A percentile compares a stretch with the other conserved stretches of the same genome.
Evolutionary conservation across 2,113 vertebrate genomes (phyloP).

Genomic region (Lamprotornis superbus): DNA sequence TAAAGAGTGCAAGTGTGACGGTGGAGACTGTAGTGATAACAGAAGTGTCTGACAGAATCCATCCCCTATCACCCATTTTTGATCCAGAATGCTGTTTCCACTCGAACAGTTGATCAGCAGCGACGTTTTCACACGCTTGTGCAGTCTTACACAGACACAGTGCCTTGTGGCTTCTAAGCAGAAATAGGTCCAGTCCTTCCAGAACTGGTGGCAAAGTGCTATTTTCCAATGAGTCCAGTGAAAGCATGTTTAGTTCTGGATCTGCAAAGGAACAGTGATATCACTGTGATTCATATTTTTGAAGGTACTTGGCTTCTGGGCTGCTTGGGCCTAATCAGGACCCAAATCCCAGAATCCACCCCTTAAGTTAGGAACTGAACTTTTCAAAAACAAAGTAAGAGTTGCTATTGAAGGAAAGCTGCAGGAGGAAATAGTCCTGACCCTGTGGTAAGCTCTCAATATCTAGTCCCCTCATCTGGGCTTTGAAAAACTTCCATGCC

Average conservation of each 20-base stretch:
- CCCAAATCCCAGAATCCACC: background rate
- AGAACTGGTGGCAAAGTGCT: background rate
- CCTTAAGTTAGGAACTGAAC: background rate
- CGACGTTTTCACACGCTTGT: rapidly evolving
- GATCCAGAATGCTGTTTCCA: background rate
- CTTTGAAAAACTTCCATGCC: background rate
- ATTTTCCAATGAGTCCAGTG: background rate
- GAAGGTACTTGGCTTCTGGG: background rate
- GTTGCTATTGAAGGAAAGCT: background rate
- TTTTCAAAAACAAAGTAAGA: background rate
- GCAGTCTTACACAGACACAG: background rate
- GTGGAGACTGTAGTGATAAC: background rate
- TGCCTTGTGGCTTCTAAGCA: background rate
- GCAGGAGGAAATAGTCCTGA: background rate
- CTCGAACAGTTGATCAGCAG: background rate
- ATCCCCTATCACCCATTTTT: background rate
- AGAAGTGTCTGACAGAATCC: background rate
- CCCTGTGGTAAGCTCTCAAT: background rate
- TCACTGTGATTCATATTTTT: background rate
- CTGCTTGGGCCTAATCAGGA: background rate
- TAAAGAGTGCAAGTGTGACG: background rate
- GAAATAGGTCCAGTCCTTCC: background rate
- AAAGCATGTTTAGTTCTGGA: background rate
- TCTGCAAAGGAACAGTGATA: background rate
- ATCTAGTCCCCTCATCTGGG: background rate